These are phyloP conservation scores for Cossypha polioptera DNA, from an alignment of 2,797 vertebrate species.

Conservation along the genomic window DNA sequence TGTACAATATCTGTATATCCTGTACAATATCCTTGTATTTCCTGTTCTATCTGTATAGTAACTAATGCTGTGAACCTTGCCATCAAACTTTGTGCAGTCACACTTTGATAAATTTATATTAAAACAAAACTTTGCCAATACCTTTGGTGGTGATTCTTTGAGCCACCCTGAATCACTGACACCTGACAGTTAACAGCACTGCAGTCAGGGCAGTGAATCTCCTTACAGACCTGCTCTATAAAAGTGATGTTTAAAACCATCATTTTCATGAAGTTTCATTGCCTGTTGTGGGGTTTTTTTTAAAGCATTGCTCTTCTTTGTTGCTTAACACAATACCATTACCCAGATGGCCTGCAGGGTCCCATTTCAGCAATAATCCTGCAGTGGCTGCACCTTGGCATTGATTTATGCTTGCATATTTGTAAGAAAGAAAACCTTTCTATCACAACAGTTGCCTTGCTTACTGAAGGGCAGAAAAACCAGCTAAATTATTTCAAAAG, in stretches of 20 bases:
- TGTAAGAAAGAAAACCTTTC: conserved; percentile 13
- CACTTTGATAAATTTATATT: background rate
- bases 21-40: no score
- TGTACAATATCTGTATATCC: no score
- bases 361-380: conserved; percentile 5
- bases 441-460: background rate
- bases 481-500: conserved; percentile 21
- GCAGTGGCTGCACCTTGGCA: background rate
- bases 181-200: background rate
- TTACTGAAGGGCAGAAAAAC: conserved; percentile 1
- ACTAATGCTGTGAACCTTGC: background rate
- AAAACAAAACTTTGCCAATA: background rate
- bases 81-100: background rate
- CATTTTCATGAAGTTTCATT: background rate
- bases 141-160: background rate
- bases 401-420: conserved; percentile 49
- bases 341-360: background rate
- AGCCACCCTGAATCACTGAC: background rate
- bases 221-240: background rate
- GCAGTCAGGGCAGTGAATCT: background rate
- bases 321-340: background rate
- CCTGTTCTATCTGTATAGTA: rapidly evolving
- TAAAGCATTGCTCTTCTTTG: background rate
- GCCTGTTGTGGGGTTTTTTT: background rate
- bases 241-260: background rate